Evolutionary conservation across 2,797 vertebrate species (phyloP).

Genomic region (Xiphophorus birchmanni): DNA sequence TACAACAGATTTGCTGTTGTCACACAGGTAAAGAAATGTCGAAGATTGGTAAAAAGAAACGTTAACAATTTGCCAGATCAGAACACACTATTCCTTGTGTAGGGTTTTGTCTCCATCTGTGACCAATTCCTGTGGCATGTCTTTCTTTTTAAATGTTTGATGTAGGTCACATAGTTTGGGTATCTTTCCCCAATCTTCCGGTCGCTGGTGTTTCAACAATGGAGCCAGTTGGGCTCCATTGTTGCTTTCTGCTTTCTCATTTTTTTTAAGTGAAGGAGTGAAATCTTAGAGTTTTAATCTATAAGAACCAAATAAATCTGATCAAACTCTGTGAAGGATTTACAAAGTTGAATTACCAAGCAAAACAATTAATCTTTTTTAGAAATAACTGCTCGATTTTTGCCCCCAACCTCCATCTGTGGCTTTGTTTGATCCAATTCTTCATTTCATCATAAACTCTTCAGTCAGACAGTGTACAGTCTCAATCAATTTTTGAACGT

Average conservation of each 20-base stretch:
- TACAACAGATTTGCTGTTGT: background rate
- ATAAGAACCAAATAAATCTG: background rate
- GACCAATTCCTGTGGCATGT: background rate
- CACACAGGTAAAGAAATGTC: background rate
- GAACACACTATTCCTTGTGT: background rate
- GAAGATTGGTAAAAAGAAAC: background rate
- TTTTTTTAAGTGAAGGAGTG: background rate
- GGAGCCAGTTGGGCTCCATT: background rate
- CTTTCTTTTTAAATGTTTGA: background rate
- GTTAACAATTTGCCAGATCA: background rate
- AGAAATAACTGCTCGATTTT: background rate
- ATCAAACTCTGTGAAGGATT: too few species aligned
- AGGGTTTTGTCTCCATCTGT: background rate
- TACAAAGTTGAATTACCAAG: too few species aligned
- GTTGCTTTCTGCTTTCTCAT: background rate
- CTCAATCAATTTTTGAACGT: background rate
- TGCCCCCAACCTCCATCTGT: background rate
- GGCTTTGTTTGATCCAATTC: background rate
- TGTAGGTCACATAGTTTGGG: background rate
- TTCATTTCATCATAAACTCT: background rate
- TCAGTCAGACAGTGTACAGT: background rate
- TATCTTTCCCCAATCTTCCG: background rate
- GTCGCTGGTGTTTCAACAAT: background rate
- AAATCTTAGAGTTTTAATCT: background rate
- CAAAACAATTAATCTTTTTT: too few species aligned